Base-by-base conservation (phyloP, 2,888 invertebrate genomes). In the Linyphia triangularis region DNA sequence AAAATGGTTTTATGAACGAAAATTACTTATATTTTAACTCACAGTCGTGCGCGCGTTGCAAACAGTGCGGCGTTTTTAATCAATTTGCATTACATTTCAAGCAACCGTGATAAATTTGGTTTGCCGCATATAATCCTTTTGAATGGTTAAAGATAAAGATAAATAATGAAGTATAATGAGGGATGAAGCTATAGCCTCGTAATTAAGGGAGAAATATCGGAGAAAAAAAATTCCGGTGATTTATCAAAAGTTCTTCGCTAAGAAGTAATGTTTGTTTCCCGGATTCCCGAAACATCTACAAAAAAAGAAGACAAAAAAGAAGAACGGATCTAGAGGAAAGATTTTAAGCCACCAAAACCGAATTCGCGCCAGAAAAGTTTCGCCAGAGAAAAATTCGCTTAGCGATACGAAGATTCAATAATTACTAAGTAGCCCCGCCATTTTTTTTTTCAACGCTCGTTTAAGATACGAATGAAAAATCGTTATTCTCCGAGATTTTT, bases 21-120 rank as follows among this genome's bases (percentile, higher is more conserved):
- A 72, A 85, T 79, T 85, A 77, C 75, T 85, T 77, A 51, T 51
- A 85, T 85, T 85, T 85, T 79, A 72, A 78, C 24, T 16, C 85
- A 65, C 75, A 77, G 51, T 51, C 61, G 73, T 19, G 61, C 63
- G 79, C 85, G 65, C 67, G 33, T n/a, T n/a, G n/a, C n/a, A n/a
- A n/a, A n/a, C n/a, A n/a, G 24, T 40, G 26, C n/a, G 24, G 67
- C 22, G 78, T 79, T 85, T 85, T 85, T 85, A 85, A 85, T 85
- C 85, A 85, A 85, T 85, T 85, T 85, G 85, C 78, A 85, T 85
- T 85, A 85, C 85, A 78, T 85, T 85, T 85, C 85, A 85, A 79
- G 85, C 43, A 72, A 57, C 33, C 78, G 79, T 85, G 85, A 85
- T 85, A 85, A 85, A 85, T 85, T 72, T 85, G 79, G 85, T 70